Evolutionary conservation across 1,140 invertebrate genomes (phyloP), one percentile per base, ranked within the genome.

Genomic region (Heliothis subflexa): DNA sequence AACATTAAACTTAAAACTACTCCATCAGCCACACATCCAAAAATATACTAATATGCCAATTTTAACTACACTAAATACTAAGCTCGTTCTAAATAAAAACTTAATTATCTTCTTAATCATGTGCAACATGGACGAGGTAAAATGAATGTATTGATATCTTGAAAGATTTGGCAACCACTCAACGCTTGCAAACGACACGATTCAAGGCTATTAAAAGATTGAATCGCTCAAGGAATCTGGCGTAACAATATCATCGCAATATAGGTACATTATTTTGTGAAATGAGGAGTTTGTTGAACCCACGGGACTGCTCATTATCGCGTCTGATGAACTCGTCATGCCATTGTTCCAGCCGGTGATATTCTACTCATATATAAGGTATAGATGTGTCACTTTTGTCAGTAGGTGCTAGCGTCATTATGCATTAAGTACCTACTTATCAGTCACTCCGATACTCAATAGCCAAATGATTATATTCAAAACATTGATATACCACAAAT

Each of bases 281-380:
- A 93, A 91, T 88, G 82, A 88, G 84, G 84, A 91, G 93, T 92
- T 93, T 93, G 86, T 93, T 93, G 92, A 94, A 93, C 92, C 89
- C 91, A 85, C 88, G 86, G 90, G 90, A 90, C 88, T 85, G 89
- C 88, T 91, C 91, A 93, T 93, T 92, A 93, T 91, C 88, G 89
- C 89, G 91, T 88, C 83, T 93, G 88, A 93, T 91, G 93, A 93
- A 92, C 91, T 91, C 90, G 88, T 85, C 84, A 81, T 80, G 88
- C 87, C 83, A 93, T 93, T 93, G 91, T 93, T 92, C 86, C 85
- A 86, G 85, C 64, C 84, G 78, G 80, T 86, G 87, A 85, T 89
- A 86, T 86, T 82, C 81, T 78, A 80, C 82, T 82, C n/a, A 16
- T 62, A 40, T 16, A 47, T n/a, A 66, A 40, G 54, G 54, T 86